A percentile compares a stretch with the other conserved stretches of the same genome.
phyloP scores from a whole-genome alignment of 2,888 invertebrate genomes.

The Caenorhabditis imperialis region DNA sequence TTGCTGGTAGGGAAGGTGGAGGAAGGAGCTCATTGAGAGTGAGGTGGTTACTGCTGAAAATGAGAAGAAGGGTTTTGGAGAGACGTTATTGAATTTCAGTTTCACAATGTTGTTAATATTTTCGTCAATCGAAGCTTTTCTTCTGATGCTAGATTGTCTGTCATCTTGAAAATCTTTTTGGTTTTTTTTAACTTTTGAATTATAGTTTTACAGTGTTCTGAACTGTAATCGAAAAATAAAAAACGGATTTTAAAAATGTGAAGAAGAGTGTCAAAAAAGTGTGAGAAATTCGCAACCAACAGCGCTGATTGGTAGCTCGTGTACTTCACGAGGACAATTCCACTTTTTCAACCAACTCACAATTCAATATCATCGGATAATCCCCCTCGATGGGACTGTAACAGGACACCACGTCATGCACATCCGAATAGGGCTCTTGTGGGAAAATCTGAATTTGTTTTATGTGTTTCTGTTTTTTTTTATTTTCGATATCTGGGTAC shows the following conservation, averaged over 20 bases:
- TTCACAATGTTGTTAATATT: neutral
- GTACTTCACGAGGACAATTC: too few relatives aligned
- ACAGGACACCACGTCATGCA: conserved; percentile 36
- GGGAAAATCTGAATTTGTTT: conserved; percentile 18
- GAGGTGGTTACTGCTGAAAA: conserved; percentile 34
- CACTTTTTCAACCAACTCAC: too few relatives aligned
- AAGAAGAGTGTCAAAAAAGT: too few relatives aligned
- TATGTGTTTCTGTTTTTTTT: neutral
- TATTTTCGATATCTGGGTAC: neutral
- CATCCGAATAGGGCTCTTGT: conserved; percentile 27
- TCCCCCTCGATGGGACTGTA: conserved; percentile 27
- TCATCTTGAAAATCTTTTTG: too few relatives aligned
- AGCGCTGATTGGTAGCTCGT: too few relatives aligned
- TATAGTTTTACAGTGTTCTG: too few relatives aligned
- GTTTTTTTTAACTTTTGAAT: too few relatives aligned
- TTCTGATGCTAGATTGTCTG: too few relatives aligned
- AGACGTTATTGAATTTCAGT: neutral
- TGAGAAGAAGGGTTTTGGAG: neutral
- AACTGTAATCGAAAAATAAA: too few relatives aligned
- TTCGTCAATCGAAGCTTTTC: neutral
- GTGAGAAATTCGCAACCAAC: too few relatives aligned
- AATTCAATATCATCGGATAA: conserved; percentile 18
- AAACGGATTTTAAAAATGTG: too few relatives aligned
- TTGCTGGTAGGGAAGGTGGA: conserved; percentile 28
- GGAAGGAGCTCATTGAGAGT: conserved; percentile 44